Conservation (phyloP, 2,888 invertebrate genomes). For the Cosmia pyralina region DNA sequence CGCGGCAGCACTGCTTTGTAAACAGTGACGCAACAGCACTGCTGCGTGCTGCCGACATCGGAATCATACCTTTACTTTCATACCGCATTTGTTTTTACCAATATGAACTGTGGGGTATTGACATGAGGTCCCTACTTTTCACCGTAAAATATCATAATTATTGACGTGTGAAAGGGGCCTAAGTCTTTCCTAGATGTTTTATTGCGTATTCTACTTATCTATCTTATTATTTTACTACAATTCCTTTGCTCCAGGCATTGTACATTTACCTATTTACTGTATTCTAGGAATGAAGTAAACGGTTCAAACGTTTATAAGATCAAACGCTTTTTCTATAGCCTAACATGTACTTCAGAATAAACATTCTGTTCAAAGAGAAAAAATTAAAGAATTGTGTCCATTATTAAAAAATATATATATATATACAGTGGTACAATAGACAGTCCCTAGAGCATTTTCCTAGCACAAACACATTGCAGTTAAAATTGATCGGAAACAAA, state of each 20-base stretch:
- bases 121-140: neutral
- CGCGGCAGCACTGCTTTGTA: too few species aligned
- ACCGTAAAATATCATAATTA: neutral
- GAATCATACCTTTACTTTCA: too few species aligned
- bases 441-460: slow-evolving; percentile 11
- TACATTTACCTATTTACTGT: neutral
- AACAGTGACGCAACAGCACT: too few species aligned
- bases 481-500: slow-evolving; percentile 51
- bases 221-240: neutral
- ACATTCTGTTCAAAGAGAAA: neutral
- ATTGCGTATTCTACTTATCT: neutral
- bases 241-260: neutral
- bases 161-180: neutral
- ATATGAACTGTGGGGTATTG: neutral
- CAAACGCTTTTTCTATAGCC: neutral
- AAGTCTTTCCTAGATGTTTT: neutral
- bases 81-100: neutral
- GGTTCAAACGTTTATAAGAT: neutral
- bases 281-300: neutral
- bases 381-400: neutral
- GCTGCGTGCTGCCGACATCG: too few species aligned
- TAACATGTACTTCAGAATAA: neutral
- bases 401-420: too few species aligned
- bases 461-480: slow-evolving; percentile 34
- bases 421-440: neutral